phyloP scores from a whole-genome alignment of 2,888 invertebrate species.

The Mylabris sibirica region DNA sequence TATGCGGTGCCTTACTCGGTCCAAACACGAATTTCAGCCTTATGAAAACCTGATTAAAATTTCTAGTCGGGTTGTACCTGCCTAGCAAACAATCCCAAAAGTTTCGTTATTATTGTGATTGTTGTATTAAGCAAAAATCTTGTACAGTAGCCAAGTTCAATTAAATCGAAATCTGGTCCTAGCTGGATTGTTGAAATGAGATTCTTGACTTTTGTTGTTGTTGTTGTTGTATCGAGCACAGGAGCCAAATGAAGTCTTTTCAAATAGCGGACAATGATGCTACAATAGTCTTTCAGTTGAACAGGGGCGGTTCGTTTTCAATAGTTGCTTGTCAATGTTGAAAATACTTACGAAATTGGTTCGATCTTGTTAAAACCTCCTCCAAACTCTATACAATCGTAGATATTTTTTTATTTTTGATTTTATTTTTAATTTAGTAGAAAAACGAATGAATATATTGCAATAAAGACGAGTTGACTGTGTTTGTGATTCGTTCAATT shows the following conservation, averaged over 20 bases:
- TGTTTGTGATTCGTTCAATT: not conserved
- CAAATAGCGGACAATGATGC: constrained; percentile 50
- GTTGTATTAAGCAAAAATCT: constrained; percentile 23
- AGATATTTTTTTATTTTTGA: not conserved
- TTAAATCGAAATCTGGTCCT: constrained; percentile 48
- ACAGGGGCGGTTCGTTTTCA: constrained; percentile 31
- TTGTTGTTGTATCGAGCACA: constrained; percentile 53
- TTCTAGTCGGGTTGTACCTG: too few species aligned
- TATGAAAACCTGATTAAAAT: too few species aligned
- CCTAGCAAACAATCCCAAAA: not conserved
- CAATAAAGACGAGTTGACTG: not conserved
- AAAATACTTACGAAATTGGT: constrained; percentile 1
- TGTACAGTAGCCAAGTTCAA: constrained; percentile 56
- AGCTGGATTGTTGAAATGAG: constrained; percentile 51
- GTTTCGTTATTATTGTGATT: not conserved
- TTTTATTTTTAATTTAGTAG: not conserved
- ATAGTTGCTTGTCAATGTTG: constrained; percentile 1
- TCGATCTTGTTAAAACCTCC: not conserved
- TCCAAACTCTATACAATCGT: not conserved
- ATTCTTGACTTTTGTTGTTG: constrained; percentile 51
- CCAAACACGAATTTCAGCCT: too few species aligned
- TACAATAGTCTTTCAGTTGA: constrained; percentile 45
- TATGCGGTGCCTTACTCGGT: too few species aligned
- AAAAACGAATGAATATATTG: not conserved
- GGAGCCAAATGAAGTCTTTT: constrained; percentile 60